Evolutionary conservation across 2,888 invertebrate species (phyloP).

Genomic region (Xestia rhomboidea): DNA sequence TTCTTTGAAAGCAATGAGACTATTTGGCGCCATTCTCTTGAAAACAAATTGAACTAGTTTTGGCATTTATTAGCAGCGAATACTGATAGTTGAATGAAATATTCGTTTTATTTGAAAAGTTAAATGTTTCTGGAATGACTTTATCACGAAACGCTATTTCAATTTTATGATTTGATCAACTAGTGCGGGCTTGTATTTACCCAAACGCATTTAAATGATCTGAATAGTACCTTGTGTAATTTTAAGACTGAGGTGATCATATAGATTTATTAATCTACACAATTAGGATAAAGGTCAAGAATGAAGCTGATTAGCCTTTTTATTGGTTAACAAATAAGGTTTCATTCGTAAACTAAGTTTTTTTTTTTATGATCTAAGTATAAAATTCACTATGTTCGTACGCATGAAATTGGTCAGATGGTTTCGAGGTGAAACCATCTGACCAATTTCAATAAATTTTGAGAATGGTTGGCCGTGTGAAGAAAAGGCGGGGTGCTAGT

Average conservation of each 20-base stretch:
- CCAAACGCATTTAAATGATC: background rate
- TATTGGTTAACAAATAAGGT: background rate
- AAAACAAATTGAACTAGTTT: conserved; percentile 17
- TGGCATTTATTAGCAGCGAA: conserved; percentile 19
- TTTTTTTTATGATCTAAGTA: background rate
- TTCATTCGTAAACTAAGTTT: background rate
- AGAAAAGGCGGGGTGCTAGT: background rate
- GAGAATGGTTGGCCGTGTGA: background rate
- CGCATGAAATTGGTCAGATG: no score
- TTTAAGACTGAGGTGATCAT: background rate
- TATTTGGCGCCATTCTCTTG: conserved; percentile 1
- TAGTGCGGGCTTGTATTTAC: background rate
- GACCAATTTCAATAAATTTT: background rate
- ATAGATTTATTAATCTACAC: background rate
- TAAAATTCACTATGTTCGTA: background rate
- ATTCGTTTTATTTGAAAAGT: conserved; percentile 13
- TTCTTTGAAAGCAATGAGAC: background rate
- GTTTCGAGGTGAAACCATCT: no score
- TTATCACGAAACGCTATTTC: background rate
- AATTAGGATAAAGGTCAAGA: background rate
- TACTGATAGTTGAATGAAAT: conserved; percentile 6
- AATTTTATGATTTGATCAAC: conserved; percentile 6
- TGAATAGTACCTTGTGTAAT: background rate
- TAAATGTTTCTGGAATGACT: conserved; percentile 7
- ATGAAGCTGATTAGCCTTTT: no score